Percentiles rank a stretch among this genome's conserved stretches.
Conservation (phyloP, 2,113 vertebrate genomes). For the Oreochromis aureus region DNA sequence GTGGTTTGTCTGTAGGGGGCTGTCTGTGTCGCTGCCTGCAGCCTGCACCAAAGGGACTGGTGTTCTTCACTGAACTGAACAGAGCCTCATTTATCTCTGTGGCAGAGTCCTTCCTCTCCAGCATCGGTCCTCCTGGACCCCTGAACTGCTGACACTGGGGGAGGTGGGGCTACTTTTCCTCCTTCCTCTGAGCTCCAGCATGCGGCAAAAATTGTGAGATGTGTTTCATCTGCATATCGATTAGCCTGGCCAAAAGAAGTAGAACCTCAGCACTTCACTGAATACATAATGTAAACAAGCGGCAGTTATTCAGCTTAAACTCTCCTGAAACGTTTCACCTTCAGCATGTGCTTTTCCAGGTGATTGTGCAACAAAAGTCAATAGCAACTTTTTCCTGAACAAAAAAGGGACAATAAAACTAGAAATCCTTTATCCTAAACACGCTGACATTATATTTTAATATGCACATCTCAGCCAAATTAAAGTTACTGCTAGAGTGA, state of each 20-base stretch:
- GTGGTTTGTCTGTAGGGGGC: constrained; percentile 56
- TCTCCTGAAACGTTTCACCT: neutral
- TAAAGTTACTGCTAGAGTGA: constrained; percentile 12
- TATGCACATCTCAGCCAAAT: constrained; percentile 11
- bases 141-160: constrained; percentile 58
- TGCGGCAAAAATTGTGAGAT: constrained; percentile 58
- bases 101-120: constrained; percentile 51
- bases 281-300: constrained; percentile 65
- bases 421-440: neutral
- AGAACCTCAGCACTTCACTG: constrained; percentile 66
- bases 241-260: constrained; percentile 54
- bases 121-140: constrained; percentile 49
- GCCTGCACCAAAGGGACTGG: constrained; percentile 40
- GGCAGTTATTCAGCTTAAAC: constrained; percentile 45
- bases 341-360: constrained; percentile 14
- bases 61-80: constrained; percentile 34
- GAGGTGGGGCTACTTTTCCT: neutral
- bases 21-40: constrained; percentile 33
- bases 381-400: constrained; percentile 11
- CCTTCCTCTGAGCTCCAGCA: constrained; percentile 27
- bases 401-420: neutral
- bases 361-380: constrained; percentile 18
- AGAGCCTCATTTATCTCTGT: constrained; percentile 64
- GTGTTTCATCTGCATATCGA: constrained; percentile 73
- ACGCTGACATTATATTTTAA: constrained; percentile 4